Evolutionary conservation across 1,140 invertebrate genomes (phyloP), one percentile per base, ranked within the genome.

Genomic region (Hylyphantes graminicola): DNA sequence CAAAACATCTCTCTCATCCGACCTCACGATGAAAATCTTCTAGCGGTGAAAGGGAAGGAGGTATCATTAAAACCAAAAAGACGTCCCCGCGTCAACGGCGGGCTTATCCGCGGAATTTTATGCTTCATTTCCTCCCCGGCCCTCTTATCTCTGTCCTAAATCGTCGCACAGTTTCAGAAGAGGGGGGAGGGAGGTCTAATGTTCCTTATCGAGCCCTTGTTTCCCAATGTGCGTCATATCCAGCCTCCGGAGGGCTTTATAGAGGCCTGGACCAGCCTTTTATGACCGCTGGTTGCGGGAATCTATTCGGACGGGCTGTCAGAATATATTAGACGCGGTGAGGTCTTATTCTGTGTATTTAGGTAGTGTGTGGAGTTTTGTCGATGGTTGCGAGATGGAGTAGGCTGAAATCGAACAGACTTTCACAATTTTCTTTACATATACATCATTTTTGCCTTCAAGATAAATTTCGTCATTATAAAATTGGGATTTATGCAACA

Each of bases 91-190:
- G 57, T 50, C 35, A 48, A 13, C 51, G 57, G 13, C 12, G 74
- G 13, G 55, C 63, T 65, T 78, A 70, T 70, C 75, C 59, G 13
- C 63, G 15, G 61, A 78, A 78, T 78, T 78, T 78, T 78, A 78
- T 78, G 75, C 75, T 65, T 78, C 75, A 78, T 78, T 78, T 78
- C 63, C 75, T 55, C 19, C 15, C 21, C 50, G 51, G 50, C 61
- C 19, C 50, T 64, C 51, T 67, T 78, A 78, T 78, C 75, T 65
- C 63, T 50, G 13, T 48, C n/a, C 67, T 48, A 65, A 78, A 78
- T 78, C 75, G 75, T 48, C 15, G 61, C 57, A 70, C 48, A 70
- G 50, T 51, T 68, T 70, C 48, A 51, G 67, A 50, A 13, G n/a
- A 35, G 35, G 35, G 35, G 35, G 35, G 35, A 5, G 5, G 15